These are phyloP conservation scores for Calosoma granatense DNA, from an alignment of 1,140 invertebrate species.

Conservation along the genomic window DNA sequence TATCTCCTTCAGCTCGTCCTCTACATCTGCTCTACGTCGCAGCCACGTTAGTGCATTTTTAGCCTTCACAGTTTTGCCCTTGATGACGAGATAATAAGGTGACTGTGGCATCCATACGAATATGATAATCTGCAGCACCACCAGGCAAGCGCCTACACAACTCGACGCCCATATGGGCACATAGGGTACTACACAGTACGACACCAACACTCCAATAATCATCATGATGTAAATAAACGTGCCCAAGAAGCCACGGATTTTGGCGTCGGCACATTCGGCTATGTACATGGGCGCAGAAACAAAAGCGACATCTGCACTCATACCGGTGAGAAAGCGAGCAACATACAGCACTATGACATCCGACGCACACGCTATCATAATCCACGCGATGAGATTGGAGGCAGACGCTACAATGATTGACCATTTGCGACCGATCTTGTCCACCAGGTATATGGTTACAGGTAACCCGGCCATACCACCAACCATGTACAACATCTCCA, in stretches of 20 bases:
- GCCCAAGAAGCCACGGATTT: slow-evolving; percentile 24
- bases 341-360: slow-evolving; percentile 37
- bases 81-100: slow-evolving; percentile 25
- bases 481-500: slow-evolving; percentile 48
- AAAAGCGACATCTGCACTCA: slow-evolving; percentile 28
- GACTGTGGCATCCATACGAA: slow-evolving; percentile 27
- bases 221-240: slow-evolving; percentile 26
- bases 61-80: slow-evolving; percentile 37
- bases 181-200: slow-evolving; percentile 24
- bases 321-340: slow-evolving; percentile 33
- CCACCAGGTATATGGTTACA: slow-evolving; percentile 41
- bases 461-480: slow-evolving; percentile 50
- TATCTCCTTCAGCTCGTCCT: slow-evolving; percentile 38
- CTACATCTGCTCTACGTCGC: slow-evolving; percentile 34
- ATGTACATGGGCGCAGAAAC: slow-evolving; percentile 29
- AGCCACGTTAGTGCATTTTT: slow-evolving; percentile 40
- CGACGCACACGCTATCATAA: slow-evolving; percentile 39
- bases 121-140: slow-evolving; percentile 19
- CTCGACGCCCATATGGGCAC: slow-evolving; percentile 19
- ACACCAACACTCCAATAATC: slow-evolving; percentile 24
- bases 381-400: slow-evolving; percentile 52
- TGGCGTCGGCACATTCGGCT: slow-evolving; percentile 28
- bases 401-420: slow-evolving; percentile 44
- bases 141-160: slow-evolving; percentile 21
- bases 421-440: slow-evolving; percentile 51